Conservation (phyloP, 2,888 invertebrate genomes). For the Pardosa pseudoannulata region DNA sequence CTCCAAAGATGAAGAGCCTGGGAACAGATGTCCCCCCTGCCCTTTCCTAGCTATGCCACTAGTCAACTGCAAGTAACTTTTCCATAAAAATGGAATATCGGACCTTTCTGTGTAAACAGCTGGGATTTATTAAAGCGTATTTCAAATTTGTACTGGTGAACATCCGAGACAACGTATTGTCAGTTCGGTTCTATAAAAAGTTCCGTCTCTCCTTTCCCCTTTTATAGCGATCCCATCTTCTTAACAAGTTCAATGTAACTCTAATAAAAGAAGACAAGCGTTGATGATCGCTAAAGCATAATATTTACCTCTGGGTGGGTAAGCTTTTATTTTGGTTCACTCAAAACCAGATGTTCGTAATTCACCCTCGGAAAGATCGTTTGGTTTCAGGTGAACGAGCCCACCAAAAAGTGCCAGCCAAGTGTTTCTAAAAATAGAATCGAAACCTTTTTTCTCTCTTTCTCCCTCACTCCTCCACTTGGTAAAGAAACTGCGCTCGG, state of each 20-base stretch:
- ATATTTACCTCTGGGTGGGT: constrained; percentile 21
- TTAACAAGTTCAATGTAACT: constrained; percentile 4
- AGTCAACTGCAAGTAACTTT: no score
- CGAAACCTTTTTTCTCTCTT: background rate
- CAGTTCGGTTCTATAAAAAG: background rate
- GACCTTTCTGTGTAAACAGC: no score
- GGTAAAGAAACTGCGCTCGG: background rate
- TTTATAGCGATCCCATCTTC: background rate
- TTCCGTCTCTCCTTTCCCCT: background rate
- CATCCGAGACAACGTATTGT: no score
- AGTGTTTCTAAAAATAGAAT: constrained; percentile 32
- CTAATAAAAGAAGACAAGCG: constrained; percentile 1
- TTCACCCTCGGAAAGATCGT: background rate
- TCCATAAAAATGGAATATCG: no score
- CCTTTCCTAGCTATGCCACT: no score
- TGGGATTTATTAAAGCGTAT: no score
- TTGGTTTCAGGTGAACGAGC: constrained; percentile 13
- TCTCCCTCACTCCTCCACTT: background rate
- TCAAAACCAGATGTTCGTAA: constrained; percentile 24
- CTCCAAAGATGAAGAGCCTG: no score
- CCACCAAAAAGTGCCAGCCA: background rate
- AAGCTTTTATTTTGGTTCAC: constrained; percentile 7
- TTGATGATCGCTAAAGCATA: constrained; percentile 26
- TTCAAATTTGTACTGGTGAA: no score
- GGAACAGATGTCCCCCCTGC: no score